These are phyloP conservation scores for Ariolimax columbianus DNA, from an alignment of 2,888 invertebrate genomes.

Conservation along the genomic window DNA sequence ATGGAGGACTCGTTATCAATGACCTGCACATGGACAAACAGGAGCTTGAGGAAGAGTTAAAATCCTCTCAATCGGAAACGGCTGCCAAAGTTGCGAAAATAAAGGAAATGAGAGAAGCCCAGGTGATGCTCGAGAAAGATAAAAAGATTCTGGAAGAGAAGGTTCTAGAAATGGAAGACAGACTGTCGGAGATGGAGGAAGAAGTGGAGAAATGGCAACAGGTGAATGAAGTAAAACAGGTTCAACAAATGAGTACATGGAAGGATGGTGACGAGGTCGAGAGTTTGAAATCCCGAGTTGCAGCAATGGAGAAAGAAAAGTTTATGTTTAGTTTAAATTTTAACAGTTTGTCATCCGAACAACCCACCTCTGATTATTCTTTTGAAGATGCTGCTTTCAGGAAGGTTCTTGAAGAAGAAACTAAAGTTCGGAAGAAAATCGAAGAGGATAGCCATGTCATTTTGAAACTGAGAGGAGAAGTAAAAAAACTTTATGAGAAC, in stretches of 20 bases:
- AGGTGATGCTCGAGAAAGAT: conserved; percentile 49
- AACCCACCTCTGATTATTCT: background rate
- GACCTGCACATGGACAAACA: conserved; percentile 75
- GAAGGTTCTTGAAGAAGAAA: conserved; percentile 41
- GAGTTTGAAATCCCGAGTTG: conserved; percentile 45
- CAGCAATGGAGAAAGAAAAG: conserved; percentile 49
- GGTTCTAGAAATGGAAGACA: conserved; percentile 56
- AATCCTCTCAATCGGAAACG: conserved; percentile 57
- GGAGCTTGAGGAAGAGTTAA: conserved; percentile 64
- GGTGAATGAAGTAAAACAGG: conserved; percentile 56
- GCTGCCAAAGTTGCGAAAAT: conserved; percentile 60
- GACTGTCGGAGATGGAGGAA: conserved; percentile 57
- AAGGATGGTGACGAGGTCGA: conserved; percentile 35
- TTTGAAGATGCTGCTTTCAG: conserved; percentile 36
- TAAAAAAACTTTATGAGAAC: conserved; percentile 49
- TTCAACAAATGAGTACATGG: conserved; percentile 40
- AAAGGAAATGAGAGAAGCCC: conserved; percentile 60
- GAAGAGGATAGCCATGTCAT: conserved; percentile 47
- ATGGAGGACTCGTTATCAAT: conserved; percentile 69
- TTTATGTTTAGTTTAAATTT: conserved; percentile 21
- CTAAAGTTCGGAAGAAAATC: conserved; percentile 33
- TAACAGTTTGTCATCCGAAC: conserved; percentile 9
- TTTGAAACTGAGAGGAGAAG: conserved; percentile 43
- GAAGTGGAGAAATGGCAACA: conserved; percentile 58
- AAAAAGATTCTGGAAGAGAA: conserved; percentile 54